Conservation (phyloP, 2,888 invertebrate species). For the Fragum whitleyi region DNA sequence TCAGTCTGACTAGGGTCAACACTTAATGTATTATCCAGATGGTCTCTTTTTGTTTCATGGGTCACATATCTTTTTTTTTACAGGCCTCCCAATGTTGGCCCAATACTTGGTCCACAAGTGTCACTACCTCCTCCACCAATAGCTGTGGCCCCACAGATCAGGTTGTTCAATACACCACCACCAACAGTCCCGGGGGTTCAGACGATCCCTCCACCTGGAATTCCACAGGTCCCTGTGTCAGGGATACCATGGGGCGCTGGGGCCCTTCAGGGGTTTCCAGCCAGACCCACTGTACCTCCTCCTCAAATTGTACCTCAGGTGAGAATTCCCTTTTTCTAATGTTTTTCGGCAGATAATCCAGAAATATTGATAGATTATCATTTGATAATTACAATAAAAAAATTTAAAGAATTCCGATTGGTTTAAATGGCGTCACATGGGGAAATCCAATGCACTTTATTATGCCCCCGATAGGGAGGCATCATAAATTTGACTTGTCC, state of each 20-base stretch:
- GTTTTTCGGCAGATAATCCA: no score
- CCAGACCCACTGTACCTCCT: neutral
- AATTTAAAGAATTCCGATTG: no score
- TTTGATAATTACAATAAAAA: no score
- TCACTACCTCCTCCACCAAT: neutral
- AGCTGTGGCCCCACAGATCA: constrained; percentile 35
- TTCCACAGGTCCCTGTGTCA: neutral
- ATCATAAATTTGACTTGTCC: no score
- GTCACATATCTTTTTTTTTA: neutral
- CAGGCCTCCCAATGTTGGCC: constrained; percentile 50
- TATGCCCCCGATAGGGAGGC: no score
- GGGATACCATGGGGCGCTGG: constrained; percentile 54
- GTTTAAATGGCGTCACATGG: no score
- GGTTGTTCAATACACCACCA: constrained; percentile 35
- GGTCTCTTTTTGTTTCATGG: no score
- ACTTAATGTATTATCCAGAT: no score
- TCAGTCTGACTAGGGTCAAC: no score
- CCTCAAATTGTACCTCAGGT: constrained; percentile 17
- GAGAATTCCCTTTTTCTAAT: neutral
- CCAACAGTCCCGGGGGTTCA: neutral
- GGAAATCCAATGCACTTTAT: no score
- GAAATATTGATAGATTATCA: no score
- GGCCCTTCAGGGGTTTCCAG: constrained; percentile 32
- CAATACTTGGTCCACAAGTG: constrained; percentile 24
- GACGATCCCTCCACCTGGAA: neutral